Percentiles rank a stretch among this genome's conserved stretches.
phyloP scores from a whole-genome alignment of 1,140 invertebrate species.

The Aphis craccivora region DNA sequence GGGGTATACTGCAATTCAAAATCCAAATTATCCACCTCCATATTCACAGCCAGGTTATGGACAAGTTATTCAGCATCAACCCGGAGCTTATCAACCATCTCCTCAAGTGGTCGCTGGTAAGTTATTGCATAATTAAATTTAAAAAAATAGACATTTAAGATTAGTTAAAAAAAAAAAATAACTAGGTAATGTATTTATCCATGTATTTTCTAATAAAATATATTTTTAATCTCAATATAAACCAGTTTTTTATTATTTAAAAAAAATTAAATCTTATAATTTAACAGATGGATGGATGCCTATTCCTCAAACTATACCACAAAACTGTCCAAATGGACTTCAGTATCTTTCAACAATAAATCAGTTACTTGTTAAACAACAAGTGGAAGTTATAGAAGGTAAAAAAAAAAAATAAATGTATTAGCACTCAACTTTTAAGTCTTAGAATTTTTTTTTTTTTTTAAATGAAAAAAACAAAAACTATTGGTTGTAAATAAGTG shows the following conservation, averaged over 20 bases:
- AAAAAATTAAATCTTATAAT: conserved; percentile 1
- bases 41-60: conserved; percentile 45
- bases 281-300: conserved; percentile 82
- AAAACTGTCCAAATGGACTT: conserved; percentile 87
- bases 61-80: conserved; percentile 46
- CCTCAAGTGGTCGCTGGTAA: conserved; percentile 25
- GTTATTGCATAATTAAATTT: neutral
- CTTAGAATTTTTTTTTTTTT: no score
- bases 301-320: conserved; percentile 72
- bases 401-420: conserved; percentile 54
- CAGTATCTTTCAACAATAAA: conserved; percentile 93
- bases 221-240: neutral
- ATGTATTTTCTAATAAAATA: neutral
- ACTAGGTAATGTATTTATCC: no score
- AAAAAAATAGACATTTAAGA: neutral
- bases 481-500: neutral
- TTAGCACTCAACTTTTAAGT: neutral
- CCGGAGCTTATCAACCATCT: conserved; percentile 23
- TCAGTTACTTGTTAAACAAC: conserved; percentile 86
- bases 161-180: no score
- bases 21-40: conserved; percentile 42
- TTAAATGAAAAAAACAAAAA: neutral
- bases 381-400: conserved; percentile 85
- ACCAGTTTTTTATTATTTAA: neutral
- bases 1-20: neutral